Conservation (phyloP, 2,797 vertebrate genomes). For the Mormyrops attenuatus region DNA sequence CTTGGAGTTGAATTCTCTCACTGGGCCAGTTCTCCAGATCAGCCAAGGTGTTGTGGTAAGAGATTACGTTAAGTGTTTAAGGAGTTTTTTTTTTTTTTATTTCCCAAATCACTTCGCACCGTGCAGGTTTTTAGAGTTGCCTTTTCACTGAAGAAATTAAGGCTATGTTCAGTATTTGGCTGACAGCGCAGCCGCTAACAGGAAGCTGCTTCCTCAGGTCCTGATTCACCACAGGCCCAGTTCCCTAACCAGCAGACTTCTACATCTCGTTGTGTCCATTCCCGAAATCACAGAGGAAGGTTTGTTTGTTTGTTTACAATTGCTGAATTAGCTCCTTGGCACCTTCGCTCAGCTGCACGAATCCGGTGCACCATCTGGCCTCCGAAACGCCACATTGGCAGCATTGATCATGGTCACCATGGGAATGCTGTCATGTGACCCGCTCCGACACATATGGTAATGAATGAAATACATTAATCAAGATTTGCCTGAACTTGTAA, state of each 20-base stretch:
- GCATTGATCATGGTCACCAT: background rate
- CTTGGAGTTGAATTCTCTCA: slow-evolving; percentile 6
- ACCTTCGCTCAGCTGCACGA: background rate
- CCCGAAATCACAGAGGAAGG: background rate
- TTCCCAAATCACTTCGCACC: background rate
- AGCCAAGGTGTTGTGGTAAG: background rate
- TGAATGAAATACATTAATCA: background rate
- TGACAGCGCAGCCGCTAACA: background rate
- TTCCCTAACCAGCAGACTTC: background rate
- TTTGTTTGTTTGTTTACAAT: slow-evolving; percentile 10
- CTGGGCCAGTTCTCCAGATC: background rate
- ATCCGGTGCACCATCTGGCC: slow-evolving; percentile 6
- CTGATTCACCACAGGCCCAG: background rate
- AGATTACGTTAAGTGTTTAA: background rate
- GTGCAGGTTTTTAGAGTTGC: background rate
- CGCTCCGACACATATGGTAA: slow-evolving; percentile 19
- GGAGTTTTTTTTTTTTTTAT: background rate
- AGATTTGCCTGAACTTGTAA: background rate
- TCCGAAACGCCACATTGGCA: slow-evolving; percentile 2
- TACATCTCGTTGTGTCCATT: background rate
- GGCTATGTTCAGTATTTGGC: background rate
- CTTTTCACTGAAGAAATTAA: background rate
- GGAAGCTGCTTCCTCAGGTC: background rate
- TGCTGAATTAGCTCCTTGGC: slow-evolving; percentile 5
- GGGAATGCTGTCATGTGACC: slow-evolving; percentile 20